Evolutionary conservation across 2,888 invertebrate genomes (phyloP), one percentile per base, ranked within the genome.

Genomic region (Stenoptilia bipunctidactyla): DNA sequence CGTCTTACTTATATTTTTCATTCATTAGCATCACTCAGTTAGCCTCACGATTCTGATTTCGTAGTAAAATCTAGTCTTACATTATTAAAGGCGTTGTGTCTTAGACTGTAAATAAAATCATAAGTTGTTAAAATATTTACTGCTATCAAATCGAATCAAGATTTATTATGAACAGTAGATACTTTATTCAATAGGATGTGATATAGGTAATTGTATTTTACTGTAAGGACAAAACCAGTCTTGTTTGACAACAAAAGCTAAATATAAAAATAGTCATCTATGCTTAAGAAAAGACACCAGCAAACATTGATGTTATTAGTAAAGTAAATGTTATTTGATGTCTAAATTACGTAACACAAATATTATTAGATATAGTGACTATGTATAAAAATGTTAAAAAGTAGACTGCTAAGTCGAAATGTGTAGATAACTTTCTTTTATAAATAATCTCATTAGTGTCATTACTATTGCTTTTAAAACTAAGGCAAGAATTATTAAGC

Each of bases 61-160:
- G 68, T 77, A 77, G 82, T 79, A 79, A 80, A 82, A 68, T 83
- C 82, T 83, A 83, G 82, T 83, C 82, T 76, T 82, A 80, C 64
- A 64, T 75, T 59, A n/a, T n/a, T 53, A 80, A 80, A 76, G 79
- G 71, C 72, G 66, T 66, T 62, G 61, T 62, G 69, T 73, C 70
- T 75, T 68, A 64, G 61, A 72, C 64, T 82, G 77, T 82, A 77
- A 53, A 76, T 82, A 80, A 57, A 56, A 55, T 39, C 68, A 68
- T 62, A 58, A 61, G 59, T 72, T 74, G 71, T 58, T 58, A 58
- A 53, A 64, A 64, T 67, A 66, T 76, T 74, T 66, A 66, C 67
- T 69, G 69, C 44, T 44, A 44, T 52, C 45, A 44, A 52, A 48
- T 52, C 45, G 50, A 46, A 45, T 45, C 58, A 20, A 20, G 20